phyloP scores from a whole-genome alignment of 2,797 vertebrate species.

The Myiotriccus ornatus region DNA sequence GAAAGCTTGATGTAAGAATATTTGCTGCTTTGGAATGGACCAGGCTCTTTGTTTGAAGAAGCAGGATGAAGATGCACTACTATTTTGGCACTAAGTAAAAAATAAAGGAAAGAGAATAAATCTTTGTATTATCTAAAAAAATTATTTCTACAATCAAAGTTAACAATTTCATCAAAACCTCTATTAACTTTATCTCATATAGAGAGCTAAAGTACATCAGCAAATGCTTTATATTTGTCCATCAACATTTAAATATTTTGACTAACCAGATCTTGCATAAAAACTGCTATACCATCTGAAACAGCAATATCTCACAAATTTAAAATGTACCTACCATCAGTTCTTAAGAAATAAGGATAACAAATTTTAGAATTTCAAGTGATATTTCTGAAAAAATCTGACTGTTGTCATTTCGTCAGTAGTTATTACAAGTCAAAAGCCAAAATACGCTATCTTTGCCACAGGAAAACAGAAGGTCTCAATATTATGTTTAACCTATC shows the following conservation, averaged over 20 bases:
- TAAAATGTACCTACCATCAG: background rate
- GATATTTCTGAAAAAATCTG: background rate
- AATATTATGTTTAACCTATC: slow-evolving; percentile 36
- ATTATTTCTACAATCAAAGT: background rate
- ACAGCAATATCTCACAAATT: background rate
- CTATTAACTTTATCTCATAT: background rate
- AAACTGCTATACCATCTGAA: background rate
- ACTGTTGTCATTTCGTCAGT: background rate
- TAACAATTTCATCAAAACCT: background rate
- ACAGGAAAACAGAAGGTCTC: slow-evolving; percentile 52
- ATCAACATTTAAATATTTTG: background rate
- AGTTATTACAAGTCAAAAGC: background rate
- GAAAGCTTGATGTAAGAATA: slow-evolving; percentile 92
- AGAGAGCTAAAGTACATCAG: background rate
- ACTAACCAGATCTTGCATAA: background rate
- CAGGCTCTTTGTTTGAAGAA: slow-evolving; percentile 88
- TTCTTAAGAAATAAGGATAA: background rate
- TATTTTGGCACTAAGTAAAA: slow-evolving; percentile 89
- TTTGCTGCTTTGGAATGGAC: slow-evolving; percentile 93
- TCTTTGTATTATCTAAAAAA: background rate
- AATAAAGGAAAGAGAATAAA: background rate
- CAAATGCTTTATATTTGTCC: background rate
- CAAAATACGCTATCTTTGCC: slow-evolving; percentile 25
- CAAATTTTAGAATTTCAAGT: background rate
- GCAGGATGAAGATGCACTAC: slow-evolving; percentile 89